phyloP scores from a whole-genome alignment of 2,113 vertebrate species.

The Hippocampus zosterae region DNA sequence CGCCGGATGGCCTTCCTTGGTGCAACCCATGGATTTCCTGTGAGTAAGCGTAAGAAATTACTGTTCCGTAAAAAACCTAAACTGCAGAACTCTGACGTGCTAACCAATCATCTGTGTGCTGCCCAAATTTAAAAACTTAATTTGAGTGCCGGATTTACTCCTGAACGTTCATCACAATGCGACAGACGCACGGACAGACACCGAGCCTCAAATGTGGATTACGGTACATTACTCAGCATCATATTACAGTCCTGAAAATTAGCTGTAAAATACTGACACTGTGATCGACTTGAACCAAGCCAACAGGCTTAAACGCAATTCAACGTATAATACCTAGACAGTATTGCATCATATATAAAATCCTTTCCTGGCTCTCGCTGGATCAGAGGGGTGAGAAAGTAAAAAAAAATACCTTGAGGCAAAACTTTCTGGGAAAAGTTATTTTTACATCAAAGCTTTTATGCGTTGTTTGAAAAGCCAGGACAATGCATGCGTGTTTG shows the following conservation, averaged over 20 bases:
- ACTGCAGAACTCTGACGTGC: no score
- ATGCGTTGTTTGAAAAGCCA: neutral
- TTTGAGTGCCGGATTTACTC: neutral
- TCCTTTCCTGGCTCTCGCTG: neutral
- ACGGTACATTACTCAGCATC: no score
- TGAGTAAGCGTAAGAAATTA: no score
- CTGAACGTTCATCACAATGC: neutral
- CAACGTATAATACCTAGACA: neutral
- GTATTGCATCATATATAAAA: slow-evolving; percentile 6
- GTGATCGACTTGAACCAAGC: neutral
- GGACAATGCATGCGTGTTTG: neutral
- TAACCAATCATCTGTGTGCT: no score
- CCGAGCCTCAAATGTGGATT: neutral
- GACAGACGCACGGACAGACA: neutral
- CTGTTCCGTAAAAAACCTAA: no score
- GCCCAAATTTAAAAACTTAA: no score
- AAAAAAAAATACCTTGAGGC: neutral
- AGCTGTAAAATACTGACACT: neutral
- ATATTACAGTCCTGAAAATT: no score
- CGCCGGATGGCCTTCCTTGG: no score
- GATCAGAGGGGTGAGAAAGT: neutral
- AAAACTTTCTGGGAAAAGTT: neutral
- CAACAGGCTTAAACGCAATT: neutral
- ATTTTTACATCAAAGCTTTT: neutral
- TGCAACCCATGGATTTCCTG: no score